These are phyloP conservation scores for Urosaurus nigricauda DNA, from an alignment of 2,797 vertebrate species.

Conservation along the genomic window DNA sequence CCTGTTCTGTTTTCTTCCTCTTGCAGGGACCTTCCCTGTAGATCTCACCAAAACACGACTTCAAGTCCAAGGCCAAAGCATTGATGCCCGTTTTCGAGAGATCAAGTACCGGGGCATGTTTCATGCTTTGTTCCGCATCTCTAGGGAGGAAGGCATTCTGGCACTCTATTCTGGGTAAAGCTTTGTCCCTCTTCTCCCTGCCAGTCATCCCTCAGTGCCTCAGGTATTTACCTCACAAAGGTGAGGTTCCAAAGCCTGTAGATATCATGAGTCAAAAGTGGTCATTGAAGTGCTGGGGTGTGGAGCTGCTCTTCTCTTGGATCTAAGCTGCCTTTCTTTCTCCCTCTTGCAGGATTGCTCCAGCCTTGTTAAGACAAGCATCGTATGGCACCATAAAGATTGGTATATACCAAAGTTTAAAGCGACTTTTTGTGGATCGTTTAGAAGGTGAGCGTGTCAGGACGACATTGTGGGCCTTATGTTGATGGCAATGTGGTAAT, in stretches of 20 bases:
- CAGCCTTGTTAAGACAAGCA: conserved; percentile 91
- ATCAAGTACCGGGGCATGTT: conserved; percentile 96
- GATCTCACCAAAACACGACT: conserved; percentile 95
- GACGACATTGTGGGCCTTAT: accelerated
- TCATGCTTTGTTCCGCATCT: conserved; percentile 92
- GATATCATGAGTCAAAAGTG: neutral
- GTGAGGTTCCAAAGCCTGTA: neutral
- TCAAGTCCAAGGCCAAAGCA: conserved; percentile 93
- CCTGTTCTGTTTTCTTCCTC: neutral
- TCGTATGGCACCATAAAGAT: conserved; percentile 98
- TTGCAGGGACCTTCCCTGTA: conserved; percentile 92
- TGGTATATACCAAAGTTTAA: conserved; percentile 95
- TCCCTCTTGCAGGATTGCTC: conserved; percentile 86
- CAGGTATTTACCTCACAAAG: neutral
- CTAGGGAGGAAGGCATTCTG: conserved; percentile 89
- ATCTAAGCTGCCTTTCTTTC: accelerated
- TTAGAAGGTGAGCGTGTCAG: conserved; percentile 87
- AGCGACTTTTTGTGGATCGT: conserved; percentile 90
- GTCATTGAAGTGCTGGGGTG: neutral
- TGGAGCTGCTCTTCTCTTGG: neutral
- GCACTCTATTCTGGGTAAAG: conserved; percentile 94
- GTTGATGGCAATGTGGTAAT: neutral
- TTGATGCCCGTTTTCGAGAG: conserved; percentile 89
- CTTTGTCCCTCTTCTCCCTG: neutral
- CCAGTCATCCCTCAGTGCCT: neutral